Conservation (phyloP, 1,140 invertebrate species). For the Himalopsyche phryganea region DNA sequence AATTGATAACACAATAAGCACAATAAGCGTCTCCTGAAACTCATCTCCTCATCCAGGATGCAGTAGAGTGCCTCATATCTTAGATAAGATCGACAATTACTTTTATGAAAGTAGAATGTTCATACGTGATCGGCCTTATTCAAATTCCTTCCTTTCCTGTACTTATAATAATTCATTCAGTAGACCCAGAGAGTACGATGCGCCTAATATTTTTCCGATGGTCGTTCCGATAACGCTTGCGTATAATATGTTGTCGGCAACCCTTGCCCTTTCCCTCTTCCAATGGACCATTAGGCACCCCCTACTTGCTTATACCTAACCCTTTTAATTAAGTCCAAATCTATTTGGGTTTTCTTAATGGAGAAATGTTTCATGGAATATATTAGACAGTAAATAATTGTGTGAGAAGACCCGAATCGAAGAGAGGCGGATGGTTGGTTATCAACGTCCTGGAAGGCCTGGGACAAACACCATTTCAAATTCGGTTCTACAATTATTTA, state of each 20-base stretch:
- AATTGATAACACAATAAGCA: no score
- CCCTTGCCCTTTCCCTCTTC: not conserved
- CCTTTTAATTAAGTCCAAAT: conserved; percentile 36
- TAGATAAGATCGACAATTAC: not conserved
- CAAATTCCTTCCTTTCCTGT: conserved; percentile 3
- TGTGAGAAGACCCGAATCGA: no score
- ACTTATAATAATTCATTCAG: not conserved
- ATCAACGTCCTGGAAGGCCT: no score
- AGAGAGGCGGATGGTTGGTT: no score
- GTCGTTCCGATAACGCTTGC: conserved; percentile 6
- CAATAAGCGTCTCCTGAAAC: no score
- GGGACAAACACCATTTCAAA: no score
- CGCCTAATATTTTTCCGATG: conserved; percentile 22
- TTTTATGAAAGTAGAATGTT: conserved; percentile 6
- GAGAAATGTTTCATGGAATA: no score
- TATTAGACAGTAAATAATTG: no score
- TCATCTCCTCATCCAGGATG: no score
- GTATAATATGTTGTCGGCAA: not conserved
- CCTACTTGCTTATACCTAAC: conserved; percentile 17
- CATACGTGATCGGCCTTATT: conserved; percentile 20
- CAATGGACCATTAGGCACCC: conserved; percentile 14
- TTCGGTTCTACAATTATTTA: no score
- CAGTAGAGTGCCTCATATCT: no score
- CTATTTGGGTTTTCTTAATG: no score
- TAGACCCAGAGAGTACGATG: not conserved